Conservation (phyloP, 1,140 invertebrate genomes). For the Parapsyche elsis region DNA sequence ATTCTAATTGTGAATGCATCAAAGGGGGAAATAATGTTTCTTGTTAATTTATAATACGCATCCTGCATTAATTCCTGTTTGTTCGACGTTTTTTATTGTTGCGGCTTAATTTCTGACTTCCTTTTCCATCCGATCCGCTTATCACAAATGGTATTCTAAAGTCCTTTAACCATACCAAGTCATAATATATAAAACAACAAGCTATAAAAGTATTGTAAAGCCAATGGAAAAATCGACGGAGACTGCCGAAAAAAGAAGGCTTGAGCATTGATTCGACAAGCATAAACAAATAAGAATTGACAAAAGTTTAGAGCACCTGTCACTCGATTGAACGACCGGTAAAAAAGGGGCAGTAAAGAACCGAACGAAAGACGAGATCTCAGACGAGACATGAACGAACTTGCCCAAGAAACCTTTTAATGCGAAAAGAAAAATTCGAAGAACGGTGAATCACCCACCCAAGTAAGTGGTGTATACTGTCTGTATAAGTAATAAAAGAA, state of each 20-base stretch:
- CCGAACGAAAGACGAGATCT: background rate
- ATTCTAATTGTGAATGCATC: background rate
- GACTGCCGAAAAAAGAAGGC: too few species aligned
- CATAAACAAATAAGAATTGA: too few species aligned
- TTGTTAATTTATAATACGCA: background rate
- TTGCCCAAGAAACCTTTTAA: background rate
- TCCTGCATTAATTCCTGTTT: constrained; percentile 4
- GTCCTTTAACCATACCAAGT: too few species aligned
- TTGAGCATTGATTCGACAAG: too few species aligned
- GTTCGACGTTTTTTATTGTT: constrained; percentile 4
- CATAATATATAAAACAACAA: too few species aligned
- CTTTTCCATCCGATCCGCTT: background rate
- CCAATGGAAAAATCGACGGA: background rate
- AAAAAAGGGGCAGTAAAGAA: background rate
- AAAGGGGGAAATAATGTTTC: background rate
- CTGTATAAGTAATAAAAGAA: background rate
- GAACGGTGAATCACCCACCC: constrained; percentile 10
- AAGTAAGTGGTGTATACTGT: too few species aligned
- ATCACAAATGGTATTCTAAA: background rate
- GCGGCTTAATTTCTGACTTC: constrained; percentile 30
- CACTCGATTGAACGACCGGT: background rate
- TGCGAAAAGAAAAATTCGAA: constrained; percentile 9
- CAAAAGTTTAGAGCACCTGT: too few species aligned
- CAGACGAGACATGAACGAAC: constrained; percentile 1
- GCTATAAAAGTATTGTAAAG: too few species aligned